These are phyloP conservation scores for Glomeris maerens DNA, from an alignment of 1,140 invertebrate genomes.

Conservation along the genomic window DNA sequence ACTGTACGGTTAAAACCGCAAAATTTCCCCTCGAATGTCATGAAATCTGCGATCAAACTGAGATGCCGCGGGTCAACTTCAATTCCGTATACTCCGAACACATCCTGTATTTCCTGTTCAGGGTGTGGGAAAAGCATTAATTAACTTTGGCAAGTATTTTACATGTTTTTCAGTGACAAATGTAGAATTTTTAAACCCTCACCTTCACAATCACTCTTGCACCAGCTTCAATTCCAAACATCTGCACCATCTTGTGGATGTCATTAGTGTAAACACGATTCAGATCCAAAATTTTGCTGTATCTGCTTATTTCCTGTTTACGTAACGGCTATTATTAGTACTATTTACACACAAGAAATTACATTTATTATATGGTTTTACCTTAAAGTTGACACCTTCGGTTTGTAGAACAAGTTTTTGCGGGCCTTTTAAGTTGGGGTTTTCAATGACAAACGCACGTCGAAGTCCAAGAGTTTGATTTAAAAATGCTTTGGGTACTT, in stretches of 20 bases:
- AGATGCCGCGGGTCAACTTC: constrained; percentile 86
- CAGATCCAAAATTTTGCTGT: constrained; percentile 64
- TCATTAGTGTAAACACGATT: constrained; percentile 85
- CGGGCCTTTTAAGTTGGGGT: constrained; percentile 34
- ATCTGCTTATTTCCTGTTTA: constrained; percentile 63
- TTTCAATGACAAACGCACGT: constrained; percentile 50
- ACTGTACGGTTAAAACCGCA: constrained; percentile 78
- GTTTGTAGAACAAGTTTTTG: constrained; percentile 83
- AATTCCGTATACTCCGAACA: constrained; percentile 93
- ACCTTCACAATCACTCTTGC: constrained; percentile 63
- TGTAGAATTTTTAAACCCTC: constrained; percentile 9
- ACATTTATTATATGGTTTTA: too few species aligned
- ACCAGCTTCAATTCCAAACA: constrained; percentile 93
- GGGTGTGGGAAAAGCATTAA: too few species aligned
- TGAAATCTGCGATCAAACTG: constrained; percentile 86
- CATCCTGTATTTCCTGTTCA: constrained; percentile 77
- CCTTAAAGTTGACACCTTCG: constrained; percentile 83
- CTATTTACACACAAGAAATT: too few species aligned
- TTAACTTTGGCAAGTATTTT: too few species aligned
- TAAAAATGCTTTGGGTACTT: constrained; percentile 58
- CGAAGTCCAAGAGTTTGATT: constrained; percentile 67
- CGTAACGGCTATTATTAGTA: too few species aligned
- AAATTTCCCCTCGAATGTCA: constrained; percentile 86
- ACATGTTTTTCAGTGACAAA: too few species aligned
- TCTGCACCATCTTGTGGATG: constrained; percentile 70